Evolutionary conservation across 2,888 invertebrate species (phyloP).

Genomic region (Ctenicera cuprea): DNA sequence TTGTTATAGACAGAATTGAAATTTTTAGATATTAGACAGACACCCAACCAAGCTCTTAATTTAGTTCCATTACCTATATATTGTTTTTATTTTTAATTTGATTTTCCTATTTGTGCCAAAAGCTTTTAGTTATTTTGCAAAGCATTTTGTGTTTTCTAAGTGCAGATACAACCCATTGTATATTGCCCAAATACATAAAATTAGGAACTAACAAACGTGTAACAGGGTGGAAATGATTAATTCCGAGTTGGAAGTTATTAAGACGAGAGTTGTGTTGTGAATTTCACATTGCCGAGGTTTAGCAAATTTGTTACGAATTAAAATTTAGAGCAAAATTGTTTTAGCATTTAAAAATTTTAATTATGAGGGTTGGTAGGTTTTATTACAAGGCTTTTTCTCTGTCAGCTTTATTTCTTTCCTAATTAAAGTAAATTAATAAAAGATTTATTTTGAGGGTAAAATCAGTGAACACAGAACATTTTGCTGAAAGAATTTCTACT

Average conservation of each 20-base stretch:
- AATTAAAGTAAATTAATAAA: constrained; percentile 9
- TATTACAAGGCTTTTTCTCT: background rate
- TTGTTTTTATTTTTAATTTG: no score
- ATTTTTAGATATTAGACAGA: no score
- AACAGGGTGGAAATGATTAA: constrained; percentile 42
- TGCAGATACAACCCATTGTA: constrained; percentile 1
- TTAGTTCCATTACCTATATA: no score
- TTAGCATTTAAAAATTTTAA: constrained; percentile 3
- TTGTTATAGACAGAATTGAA: no score
- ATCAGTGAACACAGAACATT: background rate
- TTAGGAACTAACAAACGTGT: constrained; percentile 32
- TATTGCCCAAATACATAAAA: constrained; percentile 22
- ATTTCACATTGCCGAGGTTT: constrained; percentile 18
- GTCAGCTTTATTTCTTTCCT: background rate
- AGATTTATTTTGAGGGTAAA: background rate
- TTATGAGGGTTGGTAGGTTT: background rate
- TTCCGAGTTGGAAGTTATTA: constrained; percentile 30
- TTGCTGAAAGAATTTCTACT: background rate
- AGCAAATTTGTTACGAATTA: constrained; percentile 1
- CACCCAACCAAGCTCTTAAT: no score
- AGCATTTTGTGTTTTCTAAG: background rate
- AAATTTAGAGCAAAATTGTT: constrained; percentile 13
- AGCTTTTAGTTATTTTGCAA: no score
- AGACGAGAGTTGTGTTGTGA: constrained; percentile 18
- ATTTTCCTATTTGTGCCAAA: no score